Evolutionary conservation across 2,113 vertebrate genomes (phyloP).

Genomic region (Daubentonia madagascariensis): DNA sequence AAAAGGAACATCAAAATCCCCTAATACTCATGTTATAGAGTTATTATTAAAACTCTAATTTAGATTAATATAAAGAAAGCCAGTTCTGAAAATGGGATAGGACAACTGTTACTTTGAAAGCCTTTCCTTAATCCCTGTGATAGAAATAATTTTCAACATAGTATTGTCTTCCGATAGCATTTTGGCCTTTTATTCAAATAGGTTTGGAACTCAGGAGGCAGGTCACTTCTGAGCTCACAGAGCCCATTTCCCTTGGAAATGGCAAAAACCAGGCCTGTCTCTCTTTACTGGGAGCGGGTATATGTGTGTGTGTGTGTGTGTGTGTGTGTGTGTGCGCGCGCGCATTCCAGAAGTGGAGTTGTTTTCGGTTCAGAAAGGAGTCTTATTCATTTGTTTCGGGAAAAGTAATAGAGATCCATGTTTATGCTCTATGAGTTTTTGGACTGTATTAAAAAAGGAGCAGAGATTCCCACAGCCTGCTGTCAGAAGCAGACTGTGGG

Average conservation of each 20-base stretch:
- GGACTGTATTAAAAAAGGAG: background rate
- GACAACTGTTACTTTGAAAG: conserved; percentile 18
- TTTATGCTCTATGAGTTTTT: conserved; percentile 4
- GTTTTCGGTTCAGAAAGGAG: background rate
- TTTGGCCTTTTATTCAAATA: background rate
- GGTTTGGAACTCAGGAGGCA: background rate
- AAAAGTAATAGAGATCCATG: background rate
- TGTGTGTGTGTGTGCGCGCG: too few relatives aligned
- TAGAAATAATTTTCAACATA: background rate
- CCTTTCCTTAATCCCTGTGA: background rate
- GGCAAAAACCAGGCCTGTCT: background rate
- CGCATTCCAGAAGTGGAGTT: background rate
- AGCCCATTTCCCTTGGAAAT: background rate
- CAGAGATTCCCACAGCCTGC: background rate
- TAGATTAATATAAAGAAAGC: conserved; percentile 39
- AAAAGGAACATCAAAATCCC: conserved; percentile 34
- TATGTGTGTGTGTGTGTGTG: too few relatives aligned
- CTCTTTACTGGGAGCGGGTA: background rate
- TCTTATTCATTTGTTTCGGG: conserved; percentile 11
- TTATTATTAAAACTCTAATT: conserved; percentile 36
- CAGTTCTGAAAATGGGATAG: conserved; percentile 33
- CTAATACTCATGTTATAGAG: background rate
- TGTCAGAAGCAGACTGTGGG: background rate
- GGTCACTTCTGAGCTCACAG: background rate
- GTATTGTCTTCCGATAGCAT: background rate